Evolutionary conservation across 2,113 vertebrate genomes (phyloP).

Genomic region (Cyanocitta stelleri): DNA sequence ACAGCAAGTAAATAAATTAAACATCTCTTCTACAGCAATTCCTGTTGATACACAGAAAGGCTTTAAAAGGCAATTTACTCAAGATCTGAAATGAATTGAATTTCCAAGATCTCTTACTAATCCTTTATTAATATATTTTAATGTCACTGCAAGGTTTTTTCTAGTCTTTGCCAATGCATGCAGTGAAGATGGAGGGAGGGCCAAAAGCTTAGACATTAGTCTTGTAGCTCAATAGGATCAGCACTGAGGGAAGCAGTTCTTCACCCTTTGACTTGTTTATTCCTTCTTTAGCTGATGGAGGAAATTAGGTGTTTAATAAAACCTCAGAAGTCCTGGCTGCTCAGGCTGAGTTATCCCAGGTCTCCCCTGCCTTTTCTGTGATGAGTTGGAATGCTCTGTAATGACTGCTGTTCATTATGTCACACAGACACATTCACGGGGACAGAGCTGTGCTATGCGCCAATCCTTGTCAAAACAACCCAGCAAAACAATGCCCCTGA

Average conservation of each 20-base stretch:
- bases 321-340: not conserved
- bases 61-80: conserved; percentile 39
- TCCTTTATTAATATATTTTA: not conserved
- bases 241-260: not conserved
- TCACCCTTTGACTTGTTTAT: not conserved
- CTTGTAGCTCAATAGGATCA: not conserved
- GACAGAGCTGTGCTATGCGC: not conserved
- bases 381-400: not conserved
- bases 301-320: not conserved
- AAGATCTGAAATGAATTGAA: not conserved
- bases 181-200: not conserved
- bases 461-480: conserved; percentile 11
- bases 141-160: not conserved
- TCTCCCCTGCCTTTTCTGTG: not conserved
- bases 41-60: not conserved
- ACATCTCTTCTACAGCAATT: not conserved
- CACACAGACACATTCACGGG: not conserved
- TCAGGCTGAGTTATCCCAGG: not conserved
- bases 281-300: not conserved
- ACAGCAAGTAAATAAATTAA: conserved; percentile 59
- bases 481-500: not conserved
- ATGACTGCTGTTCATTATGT: not conserved
- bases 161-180: not conserved
- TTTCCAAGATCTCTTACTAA: conserved; percentile 1
- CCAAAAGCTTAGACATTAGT: not conserved